These are phyloP conservation scores for Tridacna gigas DNA, from an alignment of 2,888 invertebrate species.

Conservation along the genomic window DNA sequence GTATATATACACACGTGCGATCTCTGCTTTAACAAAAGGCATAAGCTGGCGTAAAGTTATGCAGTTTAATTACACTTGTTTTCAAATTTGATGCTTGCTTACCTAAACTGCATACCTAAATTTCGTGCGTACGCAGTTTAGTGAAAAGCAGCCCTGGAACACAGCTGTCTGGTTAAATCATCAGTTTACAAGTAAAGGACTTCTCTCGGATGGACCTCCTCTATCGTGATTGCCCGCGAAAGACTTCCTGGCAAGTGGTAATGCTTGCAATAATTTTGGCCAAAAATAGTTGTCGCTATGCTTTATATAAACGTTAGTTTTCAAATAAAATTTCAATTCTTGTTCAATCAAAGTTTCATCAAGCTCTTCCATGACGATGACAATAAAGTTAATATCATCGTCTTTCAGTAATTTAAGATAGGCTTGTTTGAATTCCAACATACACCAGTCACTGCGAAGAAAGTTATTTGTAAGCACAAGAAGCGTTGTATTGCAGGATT, in stretches of 20 bases:
- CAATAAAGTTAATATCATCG: slow-evolving; percentile 27
- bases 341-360: slow-evolving; percentile 38
- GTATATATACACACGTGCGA: no score
- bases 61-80: no score
- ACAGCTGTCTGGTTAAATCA: neutral
- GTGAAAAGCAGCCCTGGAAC: no score
- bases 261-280: slow-evolving; percentile 36
- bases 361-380: slow-evolving; percentile 44
- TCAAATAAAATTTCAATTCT: slow-evolving; percentile 42
- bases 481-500: slow-evolving; percentile 40
- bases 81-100: no score
- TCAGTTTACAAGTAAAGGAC: neutral
- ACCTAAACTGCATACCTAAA: no score
- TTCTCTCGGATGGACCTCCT: neutral
- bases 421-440: slow-evolving; percentile 50
- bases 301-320: slow-evolving; percentile 37
- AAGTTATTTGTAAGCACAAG: slow-evolving; percentile 51
- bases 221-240: no score
- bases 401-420: slow-evolving; percentile 39
- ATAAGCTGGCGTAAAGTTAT: no score
- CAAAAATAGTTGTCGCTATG: slow-evolving; percentile 38
- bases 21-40: no score
- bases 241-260: slow-evolving; percentile 13
- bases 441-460: slow-evolving; percentile 52
- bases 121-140: no score